Base-by-base conservation (phyloP, 1,140 invertebrate species). In the Riptortus pedestris region DNA sequence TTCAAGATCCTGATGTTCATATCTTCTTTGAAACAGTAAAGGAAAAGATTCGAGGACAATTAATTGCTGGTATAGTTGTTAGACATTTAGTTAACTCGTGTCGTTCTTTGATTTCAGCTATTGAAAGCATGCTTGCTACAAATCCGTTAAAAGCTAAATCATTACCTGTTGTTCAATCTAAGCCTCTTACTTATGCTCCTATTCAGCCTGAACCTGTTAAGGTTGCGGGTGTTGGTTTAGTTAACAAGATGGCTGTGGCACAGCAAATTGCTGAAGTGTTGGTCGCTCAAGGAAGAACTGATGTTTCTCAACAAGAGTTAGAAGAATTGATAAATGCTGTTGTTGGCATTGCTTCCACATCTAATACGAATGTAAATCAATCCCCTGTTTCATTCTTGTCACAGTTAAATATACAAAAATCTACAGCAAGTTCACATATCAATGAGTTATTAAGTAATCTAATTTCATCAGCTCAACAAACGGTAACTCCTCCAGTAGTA, bases 21-120 rank as follows among this genome's bases (percentile, higher is more conserved):
- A 84, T 88, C 0, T 75, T 90, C 47, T 82, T 92, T 60, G 89
- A 91, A 75, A 90, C 87, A 0, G 83, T 85, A 0, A 90, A 90
- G 71, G 88, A 91, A 71, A 91, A 90, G 72, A 74, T 92, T 14
- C 89, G 88, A 74, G 89, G 88, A 38, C 85, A 88, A 61, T 73
- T 88, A 31, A 82, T 86, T 66, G 87, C 88, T 5, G 85, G 86
- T 48, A 81, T 90, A 69, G 81, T 91, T 20, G 77, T 82, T 45
- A 78, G 81, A 64, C 74, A 79, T 68, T 82, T 84, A 1, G 79
- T 83, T 33, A 74, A 77, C 48, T 81, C 85, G 5, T 81, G 83
- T 24, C 79, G 80, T 67, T 77, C 75, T 12, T 80, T 79, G 12
- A 79, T 81, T 26, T 66, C 71, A 14, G 65, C 67, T 43, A 69